phyloP scores from a whole-genome alignment of 2,888 invertebrate genomes.

The Andrena camellia region DNA sequence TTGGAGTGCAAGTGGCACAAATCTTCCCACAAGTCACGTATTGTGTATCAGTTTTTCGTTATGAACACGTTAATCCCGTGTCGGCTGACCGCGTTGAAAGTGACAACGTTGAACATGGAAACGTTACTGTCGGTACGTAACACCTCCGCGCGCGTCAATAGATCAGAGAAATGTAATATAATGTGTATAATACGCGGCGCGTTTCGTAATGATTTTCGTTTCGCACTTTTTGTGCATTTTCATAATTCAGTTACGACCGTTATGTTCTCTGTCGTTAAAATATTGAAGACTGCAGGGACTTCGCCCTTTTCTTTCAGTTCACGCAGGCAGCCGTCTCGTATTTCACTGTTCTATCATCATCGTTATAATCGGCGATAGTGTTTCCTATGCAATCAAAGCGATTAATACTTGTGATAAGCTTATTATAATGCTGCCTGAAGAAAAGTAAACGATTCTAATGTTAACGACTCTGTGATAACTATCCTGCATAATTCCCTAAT shows the following conservation, averaged over 20 bases:
- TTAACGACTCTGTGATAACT: no score
- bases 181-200: no score
- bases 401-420: no score
- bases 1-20: background rate
- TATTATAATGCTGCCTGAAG: no score
- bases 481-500: no score
- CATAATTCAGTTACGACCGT: no score
- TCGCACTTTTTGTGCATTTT: background rate
- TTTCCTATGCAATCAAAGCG: no score
- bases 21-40: background rate
- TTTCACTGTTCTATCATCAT: background rate
- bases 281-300: background rate
- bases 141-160: background rate
- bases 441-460: no score
- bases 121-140: constrained; percentile 1
- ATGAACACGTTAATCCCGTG: background rate
- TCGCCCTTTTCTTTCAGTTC: background rate
- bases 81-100: background rate
- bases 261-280: background rate
- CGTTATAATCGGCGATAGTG: background rate
- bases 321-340: background rate
- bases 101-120: background rate
- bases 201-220: no score
- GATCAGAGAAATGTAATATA: no score
- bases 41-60: background rate